These are phyloP conservation scores for Cecidostiba fungosa DNA, from an alignment of 2,888 invertebrate genomes.

Conservation along the genomic window DNA sequence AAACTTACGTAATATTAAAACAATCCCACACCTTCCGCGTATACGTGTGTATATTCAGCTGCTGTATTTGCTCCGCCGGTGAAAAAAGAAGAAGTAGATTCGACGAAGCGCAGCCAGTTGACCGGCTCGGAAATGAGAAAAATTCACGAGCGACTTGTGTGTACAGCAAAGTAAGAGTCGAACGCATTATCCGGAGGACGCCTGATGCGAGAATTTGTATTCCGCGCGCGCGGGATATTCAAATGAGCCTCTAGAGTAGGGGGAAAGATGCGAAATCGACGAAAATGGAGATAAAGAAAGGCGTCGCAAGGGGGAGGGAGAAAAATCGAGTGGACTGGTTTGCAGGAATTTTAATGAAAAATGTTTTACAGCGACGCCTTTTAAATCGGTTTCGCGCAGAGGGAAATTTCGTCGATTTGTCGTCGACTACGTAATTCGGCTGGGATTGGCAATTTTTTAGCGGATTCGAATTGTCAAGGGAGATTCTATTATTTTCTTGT, in stretches of 20 bases:
- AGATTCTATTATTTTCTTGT: constrained; percentile 20
- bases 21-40: constrained; percentile 31
- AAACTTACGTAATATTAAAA: constrained; percentile 56
- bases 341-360: constrained; percentile 43
- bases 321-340: not conserved
- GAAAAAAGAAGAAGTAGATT: no score
- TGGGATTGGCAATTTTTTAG: constrained; percentile 18
- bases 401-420: constrained; percentile 18
- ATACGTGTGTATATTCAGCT: not conserved
- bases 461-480: not conserved
- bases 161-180: constrained; percentile 21
- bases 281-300: constrained; percentile 49
- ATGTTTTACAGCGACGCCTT: not conserved
- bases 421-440: not conserved
- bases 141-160: not conserved
- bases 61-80: no score
- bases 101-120: not conserved
- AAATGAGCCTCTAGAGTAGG: constrained; percentile 48
- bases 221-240: constrained; percentile 50
- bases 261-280: constrained; percentile 43
- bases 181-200: constrained; percentile 13
- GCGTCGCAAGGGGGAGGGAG: not conserved
- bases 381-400: not conserved
- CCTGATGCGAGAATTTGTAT: constrained; percentile 53
- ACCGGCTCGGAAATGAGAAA: not conserved